phyloP scores from a whole-genome alignment of 1,140 invertebrate species.

The Lasioglossum albipes region DNA sequence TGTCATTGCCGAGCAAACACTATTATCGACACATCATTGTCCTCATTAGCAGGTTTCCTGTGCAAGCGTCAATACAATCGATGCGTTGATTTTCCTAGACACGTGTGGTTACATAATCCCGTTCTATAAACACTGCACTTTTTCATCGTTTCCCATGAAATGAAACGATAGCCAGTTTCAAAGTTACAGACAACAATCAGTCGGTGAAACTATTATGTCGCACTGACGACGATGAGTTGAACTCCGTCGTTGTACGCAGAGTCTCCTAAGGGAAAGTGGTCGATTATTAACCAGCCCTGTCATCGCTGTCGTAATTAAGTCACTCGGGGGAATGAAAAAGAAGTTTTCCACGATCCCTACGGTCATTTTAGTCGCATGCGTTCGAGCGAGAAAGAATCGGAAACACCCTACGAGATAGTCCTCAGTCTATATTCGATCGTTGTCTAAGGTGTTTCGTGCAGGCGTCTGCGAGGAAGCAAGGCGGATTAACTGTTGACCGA shows the following conservation, averaged over 20 bases:
- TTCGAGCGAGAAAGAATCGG: neutral
- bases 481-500: neutral
- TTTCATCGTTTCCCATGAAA: too few relatives aligned
- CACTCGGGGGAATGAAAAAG: too few relatives aligned
- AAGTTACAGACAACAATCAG: too few relatives aligned
- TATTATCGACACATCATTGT: slow-evolving; percentile 43
- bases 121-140: too few relatives aligned
- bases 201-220: neutral
- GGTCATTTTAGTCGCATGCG: slow-evolving; percentile 18
- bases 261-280: neutral
- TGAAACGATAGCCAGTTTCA: too few relatives aligned
- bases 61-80: neutral
- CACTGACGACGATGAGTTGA: neutral
- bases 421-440: slow-evolving; percentile 39
- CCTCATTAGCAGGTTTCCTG: slow-evolving; percentile 8
- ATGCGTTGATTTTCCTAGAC: neutral
- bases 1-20: slow-evolving; percentile 17
- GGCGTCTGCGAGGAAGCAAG: neutral
- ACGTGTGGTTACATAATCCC: neutral
- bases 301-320: slow-evolving; percentile 4
- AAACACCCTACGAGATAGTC: slow-evolving; percentile 7
- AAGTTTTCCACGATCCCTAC: slow-evolving; percentile 20
- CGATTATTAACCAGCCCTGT: neutral
- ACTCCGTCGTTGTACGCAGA: neutral
- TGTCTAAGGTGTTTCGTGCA: neutral